A percentile compares a stretch with the other conserved stretches of the same genome.
Conservation (phyloP, 2,797 vertebrate species). For the Xenopus petersii region DNA sequence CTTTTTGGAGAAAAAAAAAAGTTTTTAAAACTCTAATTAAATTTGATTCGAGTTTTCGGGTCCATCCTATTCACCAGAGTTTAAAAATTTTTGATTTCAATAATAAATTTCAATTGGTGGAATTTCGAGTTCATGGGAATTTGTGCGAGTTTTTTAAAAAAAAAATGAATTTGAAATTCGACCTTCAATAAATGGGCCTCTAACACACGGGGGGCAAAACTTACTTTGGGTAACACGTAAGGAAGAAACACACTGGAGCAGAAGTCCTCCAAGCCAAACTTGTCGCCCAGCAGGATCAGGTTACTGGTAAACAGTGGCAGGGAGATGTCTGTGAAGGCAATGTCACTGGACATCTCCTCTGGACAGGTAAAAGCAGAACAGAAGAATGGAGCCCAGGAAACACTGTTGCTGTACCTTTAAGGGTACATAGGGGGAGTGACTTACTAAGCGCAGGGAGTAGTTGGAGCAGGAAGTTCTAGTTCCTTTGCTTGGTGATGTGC, state of each 20-base stretch:
- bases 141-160: too few relatives aligned
- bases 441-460: constrained; percentile 85
- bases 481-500: constrained; percentile 91
- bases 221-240: constrained; percentile 86
- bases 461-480: constrained; percentile 90
- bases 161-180: too few relatives aligned
- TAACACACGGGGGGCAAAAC: not conserved
- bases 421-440: constrained; percentile 25
- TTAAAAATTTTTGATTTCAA: too few relatives aligned
- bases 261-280: constrained; percentile 90
- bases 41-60: too few relatives aligned
- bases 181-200: too few relatives aligned
- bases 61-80: too few relatives aligned
- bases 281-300: constrained; percentile 86
- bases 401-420: too few relatives aligned
- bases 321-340: constrained; percentile 92
- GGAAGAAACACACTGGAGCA: constrained; percentile 89
- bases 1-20: too few relatives aligned
- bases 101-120: too few relatives aligned
- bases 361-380: not conserved
- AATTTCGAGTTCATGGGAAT: too few relatives aligned
- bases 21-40: too few relatives aligned
- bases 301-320: constrained; percentile 89
- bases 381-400: too few relatives aligned
- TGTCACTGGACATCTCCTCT: constrained; percentile 92